These are phyloP conservation scores for Harpalus rufipes DNA, from an alignment of 2,888 invertebrate species.

Conservation along the genomic window DNA sequence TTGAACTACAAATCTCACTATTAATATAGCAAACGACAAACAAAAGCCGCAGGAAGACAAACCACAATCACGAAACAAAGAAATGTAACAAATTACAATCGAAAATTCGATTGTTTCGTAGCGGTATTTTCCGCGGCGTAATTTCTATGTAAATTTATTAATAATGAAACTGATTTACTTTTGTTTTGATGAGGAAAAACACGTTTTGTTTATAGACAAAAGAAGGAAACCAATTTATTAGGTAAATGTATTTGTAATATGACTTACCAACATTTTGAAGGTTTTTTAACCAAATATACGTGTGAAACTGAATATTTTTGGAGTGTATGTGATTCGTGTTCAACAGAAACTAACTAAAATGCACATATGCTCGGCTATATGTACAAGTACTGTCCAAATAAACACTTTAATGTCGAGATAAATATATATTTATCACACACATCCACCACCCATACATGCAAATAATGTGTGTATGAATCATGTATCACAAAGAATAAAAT, in stretches of 20 bases:
- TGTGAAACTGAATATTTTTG: background rate
- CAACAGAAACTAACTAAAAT: background rate
- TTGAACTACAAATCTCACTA: background rate
- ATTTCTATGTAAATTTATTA: background rate
- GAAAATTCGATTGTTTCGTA: background rate
- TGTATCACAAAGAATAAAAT: background rate
- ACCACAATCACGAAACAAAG: conserved; percentile 22
- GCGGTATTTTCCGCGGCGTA: background rate
- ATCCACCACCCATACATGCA: background rate
- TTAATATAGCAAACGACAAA: background rate
- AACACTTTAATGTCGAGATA: conserved; percentile 39
- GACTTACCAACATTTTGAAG: conserved; percentile 48
- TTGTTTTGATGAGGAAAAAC: background rate
- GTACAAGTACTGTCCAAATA: conserved; percentile 32
- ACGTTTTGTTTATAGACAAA: background rate
- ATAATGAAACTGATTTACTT: background rate
- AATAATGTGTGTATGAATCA: background rate
- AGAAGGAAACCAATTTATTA: background rate
- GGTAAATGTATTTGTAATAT: background rate
- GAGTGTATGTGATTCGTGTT: background rate
- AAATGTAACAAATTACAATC: background rate
- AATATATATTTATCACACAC: conserved; percentile 35
- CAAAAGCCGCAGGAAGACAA: background rate
- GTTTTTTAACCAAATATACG: background rate
- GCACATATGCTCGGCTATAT: conserved; percentile 18